Base-by-base conservation (phyloP, 2,888 invertebrate genomes). In the Tridacna crocea region DNA sequence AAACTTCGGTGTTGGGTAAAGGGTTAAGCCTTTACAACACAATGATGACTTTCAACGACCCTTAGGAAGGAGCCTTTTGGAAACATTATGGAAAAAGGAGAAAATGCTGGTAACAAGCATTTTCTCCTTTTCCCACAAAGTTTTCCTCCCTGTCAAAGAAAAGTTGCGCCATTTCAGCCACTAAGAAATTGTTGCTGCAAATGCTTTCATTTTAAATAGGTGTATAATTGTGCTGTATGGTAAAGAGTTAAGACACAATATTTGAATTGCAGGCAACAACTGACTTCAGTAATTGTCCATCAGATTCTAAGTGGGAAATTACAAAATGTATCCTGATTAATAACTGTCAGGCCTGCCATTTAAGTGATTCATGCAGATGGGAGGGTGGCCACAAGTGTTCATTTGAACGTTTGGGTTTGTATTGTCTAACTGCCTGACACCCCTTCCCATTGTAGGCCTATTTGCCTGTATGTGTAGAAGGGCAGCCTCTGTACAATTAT, bases 341-440 rank as follows among this genome's bases (percentile, higher is more conserved):
- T 63, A 82, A 77, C 63, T 85, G 85, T 76, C 46, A 68, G 17
- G 79, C 77, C 1, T 85, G 85, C 80, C 70, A 66, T n/a, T 47
- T 77, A 55, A 75, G 79, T 65, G 26, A 27, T 6, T 27, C 75
- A 11, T 85, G 85, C 75, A 22, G 58, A 27, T 85, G 85, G 85
- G 74, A 79, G 65, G 48, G 63, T 15, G 51, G 27, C 36, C 60
- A 60, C 36, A 73, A 75, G 58, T 79, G 72, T 47, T 74, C 61
- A 2, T 46, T 46, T 46, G 61, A 47, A 63, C 8, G 2, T 47
- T 61, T 15, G 74, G 74, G 74, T 74, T 74, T 63, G 74, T 74
- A 74, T 74, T n/a, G 36, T 60, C 55, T 22, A 19, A 61, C 22
- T 24, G 19, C 55, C 55, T 19, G 55, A 15, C 55, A 19, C 55